Conservation (phyloP, 1,140 invertebrate species). For the Anagrus nilaparvatae region DNA sequence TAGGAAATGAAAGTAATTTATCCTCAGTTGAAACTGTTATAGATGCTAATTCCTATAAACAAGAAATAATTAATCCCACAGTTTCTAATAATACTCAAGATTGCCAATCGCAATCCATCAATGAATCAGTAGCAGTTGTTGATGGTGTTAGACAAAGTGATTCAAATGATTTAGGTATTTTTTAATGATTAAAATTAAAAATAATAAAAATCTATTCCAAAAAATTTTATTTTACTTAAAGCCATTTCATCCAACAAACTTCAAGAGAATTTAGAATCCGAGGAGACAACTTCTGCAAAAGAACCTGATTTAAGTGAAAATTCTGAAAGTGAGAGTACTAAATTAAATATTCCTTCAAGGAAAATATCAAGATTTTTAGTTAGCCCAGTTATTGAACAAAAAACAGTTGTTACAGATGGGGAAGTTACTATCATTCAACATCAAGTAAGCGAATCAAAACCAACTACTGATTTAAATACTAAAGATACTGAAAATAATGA, state of each 20-base stretch:
- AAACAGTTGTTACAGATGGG: constrained; percentile 17
- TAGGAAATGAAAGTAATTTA: constrained; percentile 27
- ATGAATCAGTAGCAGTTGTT: too few species aligned
- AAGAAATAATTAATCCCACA: too few species aligned
- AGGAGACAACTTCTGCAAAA: constrained; percentile 10
- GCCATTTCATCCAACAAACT: too few species aligned
- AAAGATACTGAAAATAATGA: constrained; percentile 10
- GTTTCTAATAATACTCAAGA: too few species aligned
- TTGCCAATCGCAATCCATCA: too few species aligned
- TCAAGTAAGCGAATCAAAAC: constrained; percentile 11
- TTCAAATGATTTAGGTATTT: too few species aligned
- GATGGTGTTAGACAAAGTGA: too few species aligned
- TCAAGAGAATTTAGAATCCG: constrained; percentile 7
- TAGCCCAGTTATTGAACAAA: constrained; percentile 55
- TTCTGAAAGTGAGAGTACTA: constrained; percentile 15
- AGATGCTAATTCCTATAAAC: constrained; percentile 15
- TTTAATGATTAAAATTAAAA: too few species aligned
- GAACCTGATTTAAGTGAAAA: constrained; percentile 7
- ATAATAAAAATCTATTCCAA: too few species aligned
- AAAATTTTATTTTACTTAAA: too few species aligned
- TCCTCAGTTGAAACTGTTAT: constrained; percentile 19
- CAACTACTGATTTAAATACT: not conserved
- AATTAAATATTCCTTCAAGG: constrained; percentile 37
- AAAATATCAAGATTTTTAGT: constrained; percentile 73
- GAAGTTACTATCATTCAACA: constrained; percentile 14